Conservation (phyloP, 2,113 vertebrate species). For the Promerops cafer region DNA sequence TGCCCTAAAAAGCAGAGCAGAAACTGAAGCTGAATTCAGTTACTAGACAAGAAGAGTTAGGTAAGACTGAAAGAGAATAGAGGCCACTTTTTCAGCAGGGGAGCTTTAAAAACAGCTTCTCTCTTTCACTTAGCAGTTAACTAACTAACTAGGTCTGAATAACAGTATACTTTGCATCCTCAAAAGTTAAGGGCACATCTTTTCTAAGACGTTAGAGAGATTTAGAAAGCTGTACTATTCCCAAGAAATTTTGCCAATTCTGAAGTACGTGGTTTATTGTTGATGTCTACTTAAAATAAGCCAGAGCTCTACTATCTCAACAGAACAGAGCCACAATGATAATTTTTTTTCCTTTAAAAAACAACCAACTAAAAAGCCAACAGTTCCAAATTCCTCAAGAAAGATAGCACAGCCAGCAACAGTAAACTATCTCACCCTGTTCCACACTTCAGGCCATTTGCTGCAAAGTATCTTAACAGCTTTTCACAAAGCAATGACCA, state of each 20-base stretch:
- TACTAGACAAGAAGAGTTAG: background rate
- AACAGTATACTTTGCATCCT: background rate
- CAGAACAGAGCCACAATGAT: background rate
- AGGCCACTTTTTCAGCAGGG: background rate
- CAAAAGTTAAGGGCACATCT: background rate
- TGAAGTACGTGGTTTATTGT: background rate
- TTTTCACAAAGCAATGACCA: slow-evolving; percentile 3
- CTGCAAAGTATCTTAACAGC: background rate
- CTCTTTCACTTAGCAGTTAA: background rate
- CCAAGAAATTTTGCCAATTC: background rate
- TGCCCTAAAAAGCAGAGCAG: background rate
- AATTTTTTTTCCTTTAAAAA: background rate
- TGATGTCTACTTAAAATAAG: background rate
- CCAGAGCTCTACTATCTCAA: background rate
- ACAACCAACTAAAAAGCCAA: background rate
- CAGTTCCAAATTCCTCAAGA: background rate
- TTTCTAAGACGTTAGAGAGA: background rate
- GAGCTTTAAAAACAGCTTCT: background rate
- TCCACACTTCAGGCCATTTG: background rate
- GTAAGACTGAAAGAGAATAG: background rate
- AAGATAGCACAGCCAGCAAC: slow-evolving; percentile 23
- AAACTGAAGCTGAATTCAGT: background rate
- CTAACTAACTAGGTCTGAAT: background rate
- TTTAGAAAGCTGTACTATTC: background rate
- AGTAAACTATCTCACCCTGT: background rate